These are phyloP conservation scores for Phragmatobia fuliginosa DNA, from an alignment of 2,888 invertebrate genomes.

Conservation along the genomic window DNA sequence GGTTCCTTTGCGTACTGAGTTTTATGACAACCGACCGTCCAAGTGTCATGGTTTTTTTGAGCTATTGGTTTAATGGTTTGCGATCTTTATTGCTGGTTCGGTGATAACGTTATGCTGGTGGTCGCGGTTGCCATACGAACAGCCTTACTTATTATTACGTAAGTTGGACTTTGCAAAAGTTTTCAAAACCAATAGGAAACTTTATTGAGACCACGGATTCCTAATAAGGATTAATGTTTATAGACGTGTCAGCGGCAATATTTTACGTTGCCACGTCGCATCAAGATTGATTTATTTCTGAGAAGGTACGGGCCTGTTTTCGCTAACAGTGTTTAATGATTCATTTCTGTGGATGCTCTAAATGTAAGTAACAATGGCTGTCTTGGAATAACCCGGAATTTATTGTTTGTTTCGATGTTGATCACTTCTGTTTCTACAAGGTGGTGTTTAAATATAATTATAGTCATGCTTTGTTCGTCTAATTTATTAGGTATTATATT, in stretches of 20 bases:
- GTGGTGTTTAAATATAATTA: slow-evolving; percentile 27
- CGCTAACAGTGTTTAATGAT: slow-evolving; percentile 60
- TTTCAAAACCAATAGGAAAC: neutral
- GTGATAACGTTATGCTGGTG: no score
- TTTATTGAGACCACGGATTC: neutral
- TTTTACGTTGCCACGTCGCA: slow-evolving; percentile 42
- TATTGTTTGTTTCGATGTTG: slow-evolving; percentile 40
- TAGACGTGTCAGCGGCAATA: slow-evolving; percentile 37
- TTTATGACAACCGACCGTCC: neutral
- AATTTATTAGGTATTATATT: slow-evolving; percentile 37
- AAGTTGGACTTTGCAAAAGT: no score
- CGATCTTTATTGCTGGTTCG: no score
- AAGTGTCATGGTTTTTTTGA: no score
- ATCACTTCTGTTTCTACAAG: slow-evolving; percentile 33
- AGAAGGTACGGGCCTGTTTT: slow-evolving; percentile 25
- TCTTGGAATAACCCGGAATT: slow-evolving; percentile 50
- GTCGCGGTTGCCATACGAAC: no score
- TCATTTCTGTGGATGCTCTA: slow-evolving; percentile 61
- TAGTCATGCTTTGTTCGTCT: slow-evolving; percentile 31
- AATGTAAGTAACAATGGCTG: slow-evolving; percentile 60
- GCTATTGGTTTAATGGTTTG: no score
- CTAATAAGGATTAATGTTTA: slow-evolving; percentile 20
- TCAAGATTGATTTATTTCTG: slow-evolving; percentile 47
- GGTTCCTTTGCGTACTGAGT: neutral
- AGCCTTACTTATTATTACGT: no score